Conservation (phyloP, 2,888 invertebrate species). For the Tethea ocularis region DNA sequence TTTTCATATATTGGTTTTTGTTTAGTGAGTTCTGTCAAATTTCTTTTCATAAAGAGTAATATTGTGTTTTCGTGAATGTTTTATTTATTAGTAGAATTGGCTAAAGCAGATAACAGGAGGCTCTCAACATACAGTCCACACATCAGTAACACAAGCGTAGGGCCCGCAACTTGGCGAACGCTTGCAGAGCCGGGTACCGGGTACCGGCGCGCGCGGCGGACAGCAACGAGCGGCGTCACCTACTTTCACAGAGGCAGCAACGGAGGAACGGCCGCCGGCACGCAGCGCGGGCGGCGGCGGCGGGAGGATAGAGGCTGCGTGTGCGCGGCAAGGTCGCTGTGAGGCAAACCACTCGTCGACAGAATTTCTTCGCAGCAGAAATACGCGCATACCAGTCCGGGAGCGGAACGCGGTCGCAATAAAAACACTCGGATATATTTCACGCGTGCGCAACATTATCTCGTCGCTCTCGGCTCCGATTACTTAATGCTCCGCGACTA, state of each 20-base stretch:
- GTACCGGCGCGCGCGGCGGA: constrained; percentile 28
- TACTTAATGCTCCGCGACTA: constrained; percentile 79
- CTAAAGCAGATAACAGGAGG: too few species aligned
- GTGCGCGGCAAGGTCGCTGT: constrained; percentile 75
- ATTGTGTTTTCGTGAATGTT: too few species aligned
- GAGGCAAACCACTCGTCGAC: constrained; percentile 82
- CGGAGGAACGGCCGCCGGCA: constrained; percentile 43
- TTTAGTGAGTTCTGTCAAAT: too few species aligned
- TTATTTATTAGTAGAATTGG: too few species aligned
- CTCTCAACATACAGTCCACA: too few species aligned
- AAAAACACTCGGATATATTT: constrained; percentile 81
- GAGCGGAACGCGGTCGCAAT: constrained; percentile 77
- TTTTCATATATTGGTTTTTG: too few species aligned
- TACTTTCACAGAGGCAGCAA: constrained; percentile 74
- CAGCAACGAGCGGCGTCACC: constrained; percentile 56
- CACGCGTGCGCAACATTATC: constrained; percentile 83
- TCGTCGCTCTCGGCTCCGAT: constrained; percentile 78
- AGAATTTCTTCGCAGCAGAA: constrained; percentile 77
- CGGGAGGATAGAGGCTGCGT: constrained; percentile 47
- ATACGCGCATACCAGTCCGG: constrained; percentile 71
- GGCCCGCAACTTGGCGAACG: constrained; percentile 52
- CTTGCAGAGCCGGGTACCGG: constrained; percentile 51
- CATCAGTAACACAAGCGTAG: constrained; percentile 60
- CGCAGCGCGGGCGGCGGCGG: constrained; percentile 30
- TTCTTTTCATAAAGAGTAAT: too few species aligned